These are phyloP conservation scores for Halcyon malimbica DNA, from an alignment of 2,113 vertebrate genomes.

Conservation along the genomic window DNA sequence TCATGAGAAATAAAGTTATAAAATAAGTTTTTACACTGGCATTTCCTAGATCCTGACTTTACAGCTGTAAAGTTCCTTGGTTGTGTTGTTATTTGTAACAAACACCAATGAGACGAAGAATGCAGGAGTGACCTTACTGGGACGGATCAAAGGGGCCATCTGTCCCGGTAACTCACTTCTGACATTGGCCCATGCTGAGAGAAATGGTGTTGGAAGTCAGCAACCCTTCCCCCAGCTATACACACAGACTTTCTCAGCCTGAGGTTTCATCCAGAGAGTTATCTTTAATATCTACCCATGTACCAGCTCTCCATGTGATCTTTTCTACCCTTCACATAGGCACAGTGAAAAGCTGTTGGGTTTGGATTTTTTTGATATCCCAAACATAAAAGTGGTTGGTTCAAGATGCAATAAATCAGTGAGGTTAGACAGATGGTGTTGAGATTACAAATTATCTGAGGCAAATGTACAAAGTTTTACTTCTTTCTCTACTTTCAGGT, in stretches of 20 bases:
- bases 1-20: neutral
- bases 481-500: neutral
- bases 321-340: neutral
- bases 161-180: constrained; percentile 2
- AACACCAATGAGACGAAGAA: neutral
- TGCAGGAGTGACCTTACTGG: neutral
- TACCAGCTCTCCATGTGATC: neutral
- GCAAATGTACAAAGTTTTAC: neutral
- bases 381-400: neutral
- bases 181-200: neutral
- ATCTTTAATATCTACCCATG: neutral
- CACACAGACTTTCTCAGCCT: neutral
- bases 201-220: neutral
- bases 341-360: neutral
- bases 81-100: neutral
- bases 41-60: neutral
- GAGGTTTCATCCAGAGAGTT: neutral
- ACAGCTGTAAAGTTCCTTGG: neutral
- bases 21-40: neutral
- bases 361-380: neutral
- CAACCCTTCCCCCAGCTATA: neutral
- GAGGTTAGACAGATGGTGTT: neutral
- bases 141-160: constrained; percentile 12
- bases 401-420: neutral
- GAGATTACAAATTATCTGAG: neutral